Evolutionary conservation across 1,140 invertebrate genomes (phyloP).

Genomic region (Anadara kagoshimensis): DNA sequence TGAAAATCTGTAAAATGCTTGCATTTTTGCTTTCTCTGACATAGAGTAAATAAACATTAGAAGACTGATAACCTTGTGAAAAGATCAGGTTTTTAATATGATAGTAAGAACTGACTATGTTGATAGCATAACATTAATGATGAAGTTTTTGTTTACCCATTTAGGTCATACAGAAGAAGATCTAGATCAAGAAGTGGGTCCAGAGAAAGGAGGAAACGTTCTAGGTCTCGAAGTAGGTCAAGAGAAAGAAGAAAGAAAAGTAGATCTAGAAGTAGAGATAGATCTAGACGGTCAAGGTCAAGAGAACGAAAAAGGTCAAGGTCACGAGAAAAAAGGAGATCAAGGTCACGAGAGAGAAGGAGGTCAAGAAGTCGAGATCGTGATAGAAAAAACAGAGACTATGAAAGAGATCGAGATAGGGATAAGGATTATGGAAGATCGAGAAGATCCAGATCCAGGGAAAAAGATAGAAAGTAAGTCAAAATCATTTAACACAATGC

Average conservation of each 20-base stretch:
- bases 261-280: conserved; percentile 41
- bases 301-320: conserved; percentile 58
- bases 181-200: conserved; percentile 57
- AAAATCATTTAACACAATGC: too few relatives aligned
- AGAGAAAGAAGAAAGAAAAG: conserved; percentile 48
- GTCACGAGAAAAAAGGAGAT: conserved; percentile 55
- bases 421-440: too few relatives aligned
- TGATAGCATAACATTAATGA: conserved; percentile 48
- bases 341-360: conserved; percentile 51
- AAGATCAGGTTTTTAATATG: too few relatives aligned
- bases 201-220: conserved; percentile 51
- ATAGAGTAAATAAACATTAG: too few relatives aligned
- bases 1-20: too few relatives aligned
- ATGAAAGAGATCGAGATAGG: not conserved
- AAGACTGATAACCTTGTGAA: too few relatives aligned
- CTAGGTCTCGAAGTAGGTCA: conserved; percentile 53
- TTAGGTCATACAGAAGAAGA: conserved; percentile 46
- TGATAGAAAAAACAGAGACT: conserved; percentile 36
- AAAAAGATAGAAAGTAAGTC: too few relatives aligned
- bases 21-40: too few relatives aligned
- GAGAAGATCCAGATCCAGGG: too few relatives aligned
- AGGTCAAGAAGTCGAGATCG: conserved; percentile 58
- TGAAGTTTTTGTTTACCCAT: conserved; percentile 51
- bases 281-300: conserved; percentile 40
- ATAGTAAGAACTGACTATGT: too few relatives aligned